phyloP scores from a whole-genome alignment of 2,888 invertebrate genomes.

The Chrysolina oricalcia region DNA sequence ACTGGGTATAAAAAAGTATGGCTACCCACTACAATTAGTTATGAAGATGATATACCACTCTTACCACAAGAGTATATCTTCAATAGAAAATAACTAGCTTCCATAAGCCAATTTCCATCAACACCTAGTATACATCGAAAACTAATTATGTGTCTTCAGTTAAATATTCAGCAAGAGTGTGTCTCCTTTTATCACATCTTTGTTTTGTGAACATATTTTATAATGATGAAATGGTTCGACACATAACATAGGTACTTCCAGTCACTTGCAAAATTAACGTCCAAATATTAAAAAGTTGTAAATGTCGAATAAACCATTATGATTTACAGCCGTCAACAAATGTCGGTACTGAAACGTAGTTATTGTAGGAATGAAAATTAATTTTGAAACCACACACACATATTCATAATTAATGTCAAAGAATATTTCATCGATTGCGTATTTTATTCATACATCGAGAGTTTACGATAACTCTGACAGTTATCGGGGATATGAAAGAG shows the following conservation, averaged over 20 bases:
- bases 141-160: neutral
- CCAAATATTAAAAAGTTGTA: slow-evolving; percentile 52
- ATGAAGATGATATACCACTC: too few relatives aligned
- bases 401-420: slow-evolving; percentile 2
- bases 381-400: slow-evolving; percentile 15
- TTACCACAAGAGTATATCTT: too few relatives aligned
- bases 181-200: slow-evolving; percentile 2
- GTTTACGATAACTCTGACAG: neutral
- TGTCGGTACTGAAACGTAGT: slow-evolving; percentile 16
- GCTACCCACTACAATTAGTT: too few relatives aligned
- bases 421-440: slow-evolving; percentile 14
- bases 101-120: too few relatives aligned
- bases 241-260: slow-evolving; percentile 11
- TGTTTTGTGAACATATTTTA: slow-evolving; percentile 28
- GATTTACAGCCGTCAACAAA: slow-evolving; percentile 53
- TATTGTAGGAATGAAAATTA: slow-evolving; percentile 13
- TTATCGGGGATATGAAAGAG: slow-evolving; percentile 2
- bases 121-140: too few relatives aligned
- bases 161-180: neutral
- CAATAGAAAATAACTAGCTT: too few relatives aligned
- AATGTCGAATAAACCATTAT: slow-evolving; percentile 54
- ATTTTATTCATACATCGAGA: neutral
- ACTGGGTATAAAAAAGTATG: too few relatives aligned
- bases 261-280: slow-evolving; percentile 29
- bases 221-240: slow-evolving; percentile 24